Evolutionary conservation across 2,888 invertebrate species (phyloP).

Genomic region (Plagodis dolabraria): DNA sequence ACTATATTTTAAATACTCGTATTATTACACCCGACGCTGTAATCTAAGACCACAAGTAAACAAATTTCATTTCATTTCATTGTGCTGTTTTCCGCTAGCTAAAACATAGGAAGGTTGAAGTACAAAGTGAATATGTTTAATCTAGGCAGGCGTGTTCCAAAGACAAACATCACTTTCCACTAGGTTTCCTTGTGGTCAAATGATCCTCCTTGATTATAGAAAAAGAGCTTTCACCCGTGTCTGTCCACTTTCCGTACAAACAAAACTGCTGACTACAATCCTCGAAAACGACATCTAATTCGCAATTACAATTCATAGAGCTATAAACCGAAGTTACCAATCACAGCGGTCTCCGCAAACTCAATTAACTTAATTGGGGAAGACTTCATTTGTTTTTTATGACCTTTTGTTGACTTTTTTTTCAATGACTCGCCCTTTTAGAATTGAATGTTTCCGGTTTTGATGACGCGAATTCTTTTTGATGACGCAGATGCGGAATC

Average conservation of each 20-base stretch:
- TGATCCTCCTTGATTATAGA: too few relatives aligned
- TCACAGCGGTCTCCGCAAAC: conserved; percentile 54
- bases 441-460: conserved; percentile 14
- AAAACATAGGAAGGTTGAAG: too few relatives aligned
- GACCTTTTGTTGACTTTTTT: conserved; percentile 34
- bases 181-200: too few relatives aligned
- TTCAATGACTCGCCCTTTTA: conserved; percentile 24
- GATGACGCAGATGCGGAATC: neutral
- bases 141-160: too few relatives aligned
- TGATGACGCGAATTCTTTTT: conserved; percentile 17
- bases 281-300: conserved; percentile 44
- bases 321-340: conserved; percentile 59
- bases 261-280: conserved; percentile 23
- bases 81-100: too few relatives aligned
- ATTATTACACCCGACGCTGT: too few relatives aligned
- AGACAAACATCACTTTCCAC: too few relatives aligned
- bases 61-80: too few relatives aligned
- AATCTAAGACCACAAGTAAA: too few relatives aligned
- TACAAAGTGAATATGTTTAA: too few relatives aligned
- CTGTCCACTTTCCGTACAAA: conserved; percentile 4
- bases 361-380: conserved; percentile 66
- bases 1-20: too few relatives aligned
- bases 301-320: conserved; percentile 66
- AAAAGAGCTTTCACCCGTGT: neutral
- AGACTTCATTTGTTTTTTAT: conserved; percentile 64